Evolutionary conservation across 2,113 vertebrate species (phyloP), one percentile per base, ranked within the genome.

Genomic region (Psettodes erumei): DNA sequence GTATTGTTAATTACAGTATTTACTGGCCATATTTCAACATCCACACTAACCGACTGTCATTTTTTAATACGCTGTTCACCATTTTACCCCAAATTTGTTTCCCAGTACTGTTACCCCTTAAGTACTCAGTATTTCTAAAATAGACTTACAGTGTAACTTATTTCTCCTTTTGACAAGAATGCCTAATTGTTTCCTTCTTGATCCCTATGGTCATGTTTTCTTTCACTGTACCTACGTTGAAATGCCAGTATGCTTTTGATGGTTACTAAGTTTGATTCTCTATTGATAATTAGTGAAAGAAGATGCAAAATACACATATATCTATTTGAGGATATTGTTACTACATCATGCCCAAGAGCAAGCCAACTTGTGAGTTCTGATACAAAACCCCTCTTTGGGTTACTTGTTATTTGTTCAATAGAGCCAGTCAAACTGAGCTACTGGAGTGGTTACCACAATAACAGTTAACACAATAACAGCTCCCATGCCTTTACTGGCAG

Each of bases 391-490:
- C 8, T 33, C 65, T 23, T 9, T 6, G 18, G 5, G 0, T 12
- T 19, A 2, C 19, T 65, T 40, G 11, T 45, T 47, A 18, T 54
- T 23, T 50, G 21, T 40, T 3, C 19, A 9, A 43, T 51, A 62
- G 11, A 65, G 55, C 42, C 25, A 40, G 27, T 51, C 9, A 7
- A 71, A 45, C 42, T 8, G 3, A 65, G 32, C 23, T 15, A 1
- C 11, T 13, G 1, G 60, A 54, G 35, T n/a, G 25, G 28, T 42
- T 54, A 12, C 19, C 15, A 13, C 8, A 37, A 5, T 50, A 6
- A 21, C 27, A 50, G 21, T n/a, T 42, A 61, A 55, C n/a, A n/a
- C n/a, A n/a, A n/a, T n/a, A n/a, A 70, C 53, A 27, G 43, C 58
- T 73, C n/a, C 23, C n/a, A 37, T 50, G 5, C 10, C 23, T 45